Evolutionary conservation across 2,888 invertebrate species (phyloP).

Genomic region (Ornithoptera alexandrae): DNA sequence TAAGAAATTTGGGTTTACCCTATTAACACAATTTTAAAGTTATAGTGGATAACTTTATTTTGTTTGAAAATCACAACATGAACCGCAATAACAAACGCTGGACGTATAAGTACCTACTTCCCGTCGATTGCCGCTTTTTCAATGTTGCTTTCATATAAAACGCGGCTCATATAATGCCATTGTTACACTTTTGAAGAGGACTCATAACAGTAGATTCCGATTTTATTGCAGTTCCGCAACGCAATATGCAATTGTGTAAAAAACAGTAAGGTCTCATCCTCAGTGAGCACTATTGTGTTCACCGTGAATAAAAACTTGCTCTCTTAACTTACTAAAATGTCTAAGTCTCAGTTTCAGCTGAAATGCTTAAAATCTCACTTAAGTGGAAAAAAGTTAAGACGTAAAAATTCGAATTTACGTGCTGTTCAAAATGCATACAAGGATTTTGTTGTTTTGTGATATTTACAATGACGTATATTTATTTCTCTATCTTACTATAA

Average conservation of each 20-base stretch:
- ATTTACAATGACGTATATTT: too few species aligned
- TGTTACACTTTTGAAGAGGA: constrained; percentile 64
- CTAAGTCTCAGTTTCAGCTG: constrained; percentile 1
- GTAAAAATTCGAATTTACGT: too few species aligned
- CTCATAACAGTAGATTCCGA: constrained; percentile 72
- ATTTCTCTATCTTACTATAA: too few species aligned
- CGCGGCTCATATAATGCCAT: constrained; percentile 57
- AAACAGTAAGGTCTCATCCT: constrained; percentile 34
- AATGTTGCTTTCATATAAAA: constrained; percentile 47
- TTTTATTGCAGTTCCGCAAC: constrained; percentile 66
- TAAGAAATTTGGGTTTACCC: constrained; percentile 9
- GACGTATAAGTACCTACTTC: constrained; percentile 28
- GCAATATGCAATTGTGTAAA: constrained; percentile 57
- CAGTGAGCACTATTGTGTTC: constrained; percentile 23
- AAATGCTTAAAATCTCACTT: neutral
- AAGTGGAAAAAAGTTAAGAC: constrained; percentile 15
- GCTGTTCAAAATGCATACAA: too few species aligned
- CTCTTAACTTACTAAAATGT: constrained; percentile 13
- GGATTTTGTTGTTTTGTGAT: too few species aligned
- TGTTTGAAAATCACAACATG: constrained; percentile 24
- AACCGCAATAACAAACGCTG: constrained; percentile 27
- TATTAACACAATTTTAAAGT: constrained; percentile 9
- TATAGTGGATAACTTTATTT: constrained; percentile 19
- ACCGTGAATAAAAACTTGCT: too few species aligned
- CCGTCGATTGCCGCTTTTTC: constrained; percentile 38